Percentiles rank a stretch among this genome's conserved stretches.
phyloP scores from a whole-genome alignment of 2,113 vertebrate species.

The Pithys albifrons region DNA sequence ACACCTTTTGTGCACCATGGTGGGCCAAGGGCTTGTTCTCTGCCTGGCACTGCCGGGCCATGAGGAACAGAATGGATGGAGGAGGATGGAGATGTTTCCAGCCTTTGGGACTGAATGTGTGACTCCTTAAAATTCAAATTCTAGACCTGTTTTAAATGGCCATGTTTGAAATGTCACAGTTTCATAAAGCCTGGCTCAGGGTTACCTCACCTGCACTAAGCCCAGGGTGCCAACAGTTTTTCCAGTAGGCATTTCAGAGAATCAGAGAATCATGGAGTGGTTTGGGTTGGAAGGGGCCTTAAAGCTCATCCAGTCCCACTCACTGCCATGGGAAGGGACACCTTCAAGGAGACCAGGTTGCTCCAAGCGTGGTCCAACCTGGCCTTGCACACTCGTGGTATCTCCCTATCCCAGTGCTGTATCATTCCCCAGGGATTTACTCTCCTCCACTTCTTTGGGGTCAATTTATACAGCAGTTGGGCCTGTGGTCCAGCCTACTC shows the following conservation, averaged over 20 bases:
- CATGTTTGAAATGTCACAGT: rapidly evolving
- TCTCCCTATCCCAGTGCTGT: background rate
- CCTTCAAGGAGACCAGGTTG: background rate
- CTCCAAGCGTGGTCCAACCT: background rate
- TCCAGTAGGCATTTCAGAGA: background rate
- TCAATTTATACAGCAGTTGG: background rate
- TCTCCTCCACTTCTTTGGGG: background rate
- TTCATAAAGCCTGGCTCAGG: background rate
- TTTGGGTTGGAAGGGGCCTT: background rate
- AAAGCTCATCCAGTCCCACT: background rate
- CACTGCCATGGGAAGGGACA: rapidly evolving
- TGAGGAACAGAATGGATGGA: background rate
- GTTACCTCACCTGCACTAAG: background rate
- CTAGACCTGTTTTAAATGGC: background rate
- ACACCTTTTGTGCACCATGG: rapidly evolving
- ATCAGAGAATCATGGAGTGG: rapidly evolving
- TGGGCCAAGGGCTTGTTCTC: background rate
- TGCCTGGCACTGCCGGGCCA: background rate
- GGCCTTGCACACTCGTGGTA: background rate
- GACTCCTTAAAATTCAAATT: background rate
- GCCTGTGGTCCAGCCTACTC: background rate
- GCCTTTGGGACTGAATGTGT: background rate
- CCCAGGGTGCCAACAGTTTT: background rate
- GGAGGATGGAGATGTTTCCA: background rate
- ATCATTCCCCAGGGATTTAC: background rate